Evolutionary conservation across 2,797 vertebrate genomes (phyloP).

Genomic region (Protonibea diacanthus): DNA sequence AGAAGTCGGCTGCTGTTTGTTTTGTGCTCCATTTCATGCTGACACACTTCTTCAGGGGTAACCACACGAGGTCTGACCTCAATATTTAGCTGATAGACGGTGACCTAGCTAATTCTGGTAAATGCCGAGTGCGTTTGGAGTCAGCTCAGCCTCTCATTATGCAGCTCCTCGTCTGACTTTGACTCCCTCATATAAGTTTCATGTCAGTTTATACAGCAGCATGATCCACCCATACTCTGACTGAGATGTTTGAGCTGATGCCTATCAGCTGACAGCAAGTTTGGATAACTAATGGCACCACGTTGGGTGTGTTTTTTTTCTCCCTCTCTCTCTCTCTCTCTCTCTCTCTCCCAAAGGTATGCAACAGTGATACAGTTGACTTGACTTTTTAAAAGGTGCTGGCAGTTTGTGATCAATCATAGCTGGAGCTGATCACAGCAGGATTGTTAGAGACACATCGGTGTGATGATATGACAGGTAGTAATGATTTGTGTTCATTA

Average conservation of each 20-base stretch:
- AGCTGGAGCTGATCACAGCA: neutral
- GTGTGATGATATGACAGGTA: neutral
- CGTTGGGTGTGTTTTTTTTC: neutral
- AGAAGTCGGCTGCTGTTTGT: slow-evolving; percentile 74
- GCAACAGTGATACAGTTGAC: neutral
- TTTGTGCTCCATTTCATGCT: slow-evolving; percentile 76
- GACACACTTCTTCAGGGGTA: slow-evolving; percentile 73
- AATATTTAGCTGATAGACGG: slow-evolving; percentile 58
- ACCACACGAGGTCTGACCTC: slow-evolving; percentile 78
- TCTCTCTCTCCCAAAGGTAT: neutral
- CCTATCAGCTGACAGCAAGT: slow-evolving; percentile 29
- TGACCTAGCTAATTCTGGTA: slow-evolving; percentile 66
- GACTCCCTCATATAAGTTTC: slow-evolving; percentile 45
- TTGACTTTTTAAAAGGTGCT: neutral
- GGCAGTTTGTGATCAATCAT: neutral
- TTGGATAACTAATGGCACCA: neutral
- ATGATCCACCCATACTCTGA: neutral
- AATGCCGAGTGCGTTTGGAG: slow-evolving; percentile 33
- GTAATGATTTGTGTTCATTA: slow-evolving; percentile 1
- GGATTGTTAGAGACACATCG: no score
- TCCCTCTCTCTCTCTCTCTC: no score
- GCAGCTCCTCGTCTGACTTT: slow-evolving; percentile 23
- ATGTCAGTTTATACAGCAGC: slow-evolving; percentile 16
- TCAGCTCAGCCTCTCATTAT: slow-evolving; percentile 11
- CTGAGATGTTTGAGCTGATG: slow-evolving; percentile 23